Evolutionary conservation across 2,113 vertebrate species (phyloP).

Genomic region (Lates calcarifer): DNA sequence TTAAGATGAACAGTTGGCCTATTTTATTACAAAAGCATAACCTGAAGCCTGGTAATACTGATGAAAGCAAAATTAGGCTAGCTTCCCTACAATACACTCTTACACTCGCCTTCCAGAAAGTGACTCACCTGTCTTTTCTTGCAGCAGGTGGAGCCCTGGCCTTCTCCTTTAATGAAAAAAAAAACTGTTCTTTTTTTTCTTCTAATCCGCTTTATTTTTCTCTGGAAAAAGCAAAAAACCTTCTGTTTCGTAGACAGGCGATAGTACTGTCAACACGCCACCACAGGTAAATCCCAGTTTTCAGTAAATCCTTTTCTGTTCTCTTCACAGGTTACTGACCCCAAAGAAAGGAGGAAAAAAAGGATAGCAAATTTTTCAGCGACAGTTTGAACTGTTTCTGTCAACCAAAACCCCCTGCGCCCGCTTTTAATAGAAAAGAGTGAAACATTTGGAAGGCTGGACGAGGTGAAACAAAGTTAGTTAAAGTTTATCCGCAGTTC

Average conservation of each 20-base stretch:
- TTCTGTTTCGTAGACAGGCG: not conserved
- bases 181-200: not conserved
- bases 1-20: too few relatives aligned
- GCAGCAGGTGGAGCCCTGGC: conserved; percentile 48
- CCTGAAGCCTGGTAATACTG: not conserved
- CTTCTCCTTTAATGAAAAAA: not conserved
- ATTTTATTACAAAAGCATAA: too few relatives aligned
- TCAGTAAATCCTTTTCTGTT: conserved; percentile 47
- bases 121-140: conserved; percentile 70
- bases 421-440: conserved; percentile 41
- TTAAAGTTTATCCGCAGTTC: conserved; percentile 28
- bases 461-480: not conserved
- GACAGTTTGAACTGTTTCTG: not conserved
- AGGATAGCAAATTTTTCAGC: not conserved
- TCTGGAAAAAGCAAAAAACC: not conserved
- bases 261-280: not conserved
- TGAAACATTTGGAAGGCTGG: conserved; percentile 62
- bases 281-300: conserved; percentile 47
- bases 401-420: conserved; percentile 71
- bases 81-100: not conserved
- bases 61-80: not conserved
- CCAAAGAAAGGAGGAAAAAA: conserved; percentile 14
- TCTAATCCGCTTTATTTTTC: not conserved
- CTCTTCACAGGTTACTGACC: conserved; percentile 77
- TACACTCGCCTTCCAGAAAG: not conserved